Evolutionary conservation across 2,797 vertebrate species (phyloP).

Genomic region (Tinamus major): DNA sequence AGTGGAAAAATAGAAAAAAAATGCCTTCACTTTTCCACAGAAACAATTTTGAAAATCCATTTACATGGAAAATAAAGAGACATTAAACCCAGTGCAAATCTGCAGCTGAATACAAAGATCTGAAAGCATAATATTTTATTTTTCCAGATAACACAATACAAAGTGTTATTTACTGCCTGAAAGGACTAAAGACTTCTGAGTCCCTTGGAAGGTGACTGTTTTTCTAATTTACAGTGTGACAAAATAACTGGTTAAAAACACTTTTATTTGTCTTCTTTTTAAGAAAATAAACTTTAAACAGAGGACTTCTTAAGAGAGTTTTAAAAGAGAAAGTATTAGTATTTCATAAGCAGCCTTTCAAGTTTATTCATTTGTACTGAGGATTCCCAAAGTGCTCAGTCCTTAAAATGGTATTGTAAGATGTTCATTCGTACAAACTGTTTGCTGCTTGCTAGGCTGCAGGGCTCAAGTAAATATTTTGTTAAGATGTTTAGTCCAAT

Average conservation of each 20-base stretch:
- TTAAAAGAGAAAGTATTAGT: not conserved
- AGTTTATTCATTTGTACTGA: not conserved
- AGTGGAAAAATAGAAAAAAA: constrained; percentile 73
- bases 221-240: constrained; percentile 14
- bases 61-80: constrained; percentile 75
- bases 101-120: constrained; percentile 63
- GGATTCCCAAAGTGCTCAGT: not conserved
- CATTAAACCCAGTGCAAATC: constrained; percentile 65
- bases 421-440: not conserved
- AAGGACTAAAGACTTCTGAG: constrained; percentile 31
- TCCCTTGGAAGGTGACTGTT: not conserved
- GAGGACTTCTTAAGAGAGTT: not conserved
- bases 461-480: not conserved
- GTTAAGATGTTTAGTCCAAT: not conserved
- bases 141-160: constrained; percentile 62
- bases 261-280: not conserved
- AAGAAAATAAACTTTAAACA: constrained; percentile 31
- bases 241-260: constrained; percentile 21
- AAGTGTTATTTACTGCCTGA: constrained; percentile 59
- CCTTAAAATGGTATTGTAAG: not conserved
- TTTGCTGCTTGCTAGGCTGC: not conserved
- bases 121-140: constrained; percentile 74
- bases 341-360: constrained; percentile 27
- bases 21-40: constrained; percentile 57
- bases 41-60: constrained; percentile 76